Evolutionary conservation across 2,888 invertebrate species (phyloP).

Genomic region (Cynaeus angustus): DNA sequence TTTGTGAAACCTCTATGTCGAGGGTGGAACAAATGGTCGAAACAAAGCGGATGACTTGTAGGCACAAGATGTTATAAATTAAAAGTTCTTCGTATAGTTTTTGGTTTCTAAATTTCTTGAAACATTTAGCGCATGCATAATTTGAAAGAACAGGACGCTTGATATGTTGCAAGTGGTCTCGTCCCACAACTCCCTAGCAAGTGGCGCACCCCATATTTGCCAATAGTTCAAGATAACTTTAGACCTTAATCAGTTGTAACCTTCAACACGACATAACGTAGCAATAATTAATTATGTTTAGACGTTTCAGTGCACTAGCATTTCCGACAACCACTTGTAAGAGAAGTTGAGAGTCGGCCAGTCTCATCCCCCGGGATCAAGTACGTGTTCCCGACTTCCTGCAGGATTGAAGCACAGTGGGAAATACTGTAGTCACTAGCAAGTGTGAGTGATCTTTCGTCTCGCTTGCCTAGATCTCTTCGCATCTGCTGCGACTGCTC

Average conservation of each 20-base stretch:
- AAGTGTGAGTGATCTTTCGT: slow-evolving; percentile 37
- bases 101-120: too few relatives aligned
- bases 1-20: neutral
- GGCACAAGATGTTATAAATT: too few relatives aligned
- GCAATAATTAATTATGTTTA: slow-evolving; percentile 53
- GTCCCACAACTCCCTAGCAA: too few relatives aligned
- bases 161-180: too few relatives aligned
- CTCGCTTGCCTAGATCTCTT: slow-evolving; percentile 28
- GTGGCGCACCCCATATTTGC: too few relatives aligned
- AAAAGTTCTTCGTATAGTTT: too few relatives aligned
- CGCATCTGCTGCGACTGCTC: slow-evolving; percentile 59
- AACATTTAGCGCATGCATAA: too few relatives aligned
- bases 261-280: too few relatives aligned
- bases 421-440: slow-evolving; percentile 48
- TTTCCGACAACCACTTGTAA: slow-evolving; percentile 57
- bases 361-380: slow-evolving; percentile 57
- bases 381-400: slow-evolving; percentile 57
- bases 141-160: too few relatives aligned
- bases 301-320: slow-evolving; percentile 45
- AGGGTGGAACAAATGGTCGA: neutral
- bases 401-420: slow-evolving; percentile 47
- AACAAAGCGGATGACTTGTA: too few relatives aligned
- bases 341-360: slow-evolving; percentile 38
- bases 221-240: too few relatives aligned
- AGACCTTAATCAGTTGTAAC: too few relatives aligned